Evolutionary conservation across 2,113 vertebrate genomes (phyloP).

Genomic region (Ovis canadensis): DNA sequence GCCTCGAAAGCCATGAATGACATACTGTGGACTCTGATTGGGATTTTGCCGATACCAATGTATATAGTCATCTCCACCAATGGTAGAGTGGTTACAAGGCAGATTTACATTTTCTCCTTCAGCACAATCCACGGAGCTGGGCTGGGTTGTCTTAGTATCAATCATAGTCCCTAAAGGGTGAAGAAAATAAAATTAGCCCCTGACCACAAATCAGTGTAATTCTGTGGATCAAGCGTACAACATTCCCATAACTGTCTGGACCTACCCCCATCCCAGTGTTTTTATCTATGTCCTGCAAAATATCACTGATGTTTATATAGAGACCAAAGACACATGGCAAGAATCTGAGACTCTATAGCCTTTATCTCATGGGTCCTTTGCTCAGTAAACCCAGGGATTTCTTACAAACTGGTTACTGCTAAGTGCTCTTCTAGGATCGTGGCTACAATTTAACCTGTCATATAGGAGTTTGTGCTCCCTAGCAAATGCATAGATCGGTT

Average conservation of each 20-base stretch:
- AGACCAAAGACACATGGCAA: not conserved
- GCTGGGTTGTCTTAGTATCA: not conserved
- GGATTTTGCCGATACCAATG: not conserved
- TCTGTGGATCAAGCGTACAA: fast-evolving
- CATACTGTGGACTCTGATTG: not conserved
- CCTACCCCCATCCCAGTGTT: not conserved
- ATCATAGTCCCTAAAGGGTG: not conserved
- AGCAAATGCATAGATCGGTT: not conserved
- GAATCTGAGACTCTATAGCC: not conserved
- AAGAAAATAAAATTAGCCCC: not conserved
- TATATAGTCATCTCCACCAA: not conserved
- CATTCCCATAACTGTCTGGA: not conserved
- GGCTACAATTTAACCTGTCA: not conserved
- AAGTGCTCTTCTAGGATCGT: not conserved
- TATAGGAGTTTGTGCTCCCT: too few species aligned
- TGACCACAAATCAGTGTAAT: not conserved
- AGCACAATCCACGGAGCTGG: not conserved
- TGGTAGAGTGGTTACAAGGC: not conserved
- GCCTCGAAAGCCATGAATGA: not conserved
- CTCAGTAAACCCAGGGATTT: not conserved
- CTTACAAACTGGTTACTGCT: not conserved
- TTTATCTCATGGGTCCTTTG: not conserved
- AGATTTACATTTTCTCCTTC: not conserved
- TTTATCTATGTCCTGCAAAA: not conserved
- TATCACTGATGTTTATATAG: not conserved